Base-by-base conservation (phyloP, 2,888 invertebrate species). In the Pseudoips prasinana region DNA sequence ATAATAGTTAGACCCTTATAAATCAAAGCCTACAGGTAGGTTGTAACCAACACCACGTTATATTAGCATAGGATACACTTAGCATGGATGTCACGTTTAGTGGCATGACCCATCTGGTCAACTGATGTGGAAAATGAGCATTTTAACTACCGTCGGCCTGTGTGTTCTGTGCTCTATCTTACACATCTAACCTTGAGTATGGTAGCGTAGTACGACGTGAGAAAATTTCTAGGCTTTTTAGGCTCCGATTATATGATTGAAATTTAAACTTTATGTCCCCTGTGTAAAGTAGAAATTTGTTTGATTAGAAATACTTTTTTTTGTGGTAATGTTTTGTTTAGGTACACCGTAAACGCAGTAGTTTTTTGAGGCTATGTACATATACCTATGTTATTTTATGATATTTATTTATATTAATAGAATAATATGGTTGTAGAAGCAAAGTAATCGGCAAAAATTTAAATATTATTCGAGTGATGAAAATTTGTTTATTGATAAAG, bases 121-220 rank as follows among this genome's bases (percentile, higher is more conserved):
- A 69, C 67, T 67, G 63, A 65, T 59, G 64, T 58, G 40, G 48
- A 58, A 56, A 65, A 73, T 69, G 68, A 56, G 65, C 60, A 64
- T 64, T 64, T 63, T 58, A 62, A 65, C 63, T 42, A 38, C 44
- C 56, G 55, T 45, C 60, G 46, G 57, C 46, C 51, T 53, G 47
- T 63, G 56, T 60, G 63, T 64, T 63, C 58, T 57, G 39, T 47
- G 40, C 54, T 53, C 67, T 76, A 79, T 75, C 67, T 50, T 46
- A 27, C 14, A 37, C 32, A 81, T 82, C 81, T 80, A 69, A 74
- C 81, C 83, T 83, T 81, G 73, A 65, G 47, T 52, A 52, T 55
- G 58, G 71, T 66, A 73, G 69, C 67, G 46, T 45, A 50, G 46
- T 49, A 22, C 29, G 53, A 82, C 79, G 78, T 81, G 80, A 79